Conservation (phyloP, 1,140 invertebrate species). For the Eriocheir sinensis region DNA sequence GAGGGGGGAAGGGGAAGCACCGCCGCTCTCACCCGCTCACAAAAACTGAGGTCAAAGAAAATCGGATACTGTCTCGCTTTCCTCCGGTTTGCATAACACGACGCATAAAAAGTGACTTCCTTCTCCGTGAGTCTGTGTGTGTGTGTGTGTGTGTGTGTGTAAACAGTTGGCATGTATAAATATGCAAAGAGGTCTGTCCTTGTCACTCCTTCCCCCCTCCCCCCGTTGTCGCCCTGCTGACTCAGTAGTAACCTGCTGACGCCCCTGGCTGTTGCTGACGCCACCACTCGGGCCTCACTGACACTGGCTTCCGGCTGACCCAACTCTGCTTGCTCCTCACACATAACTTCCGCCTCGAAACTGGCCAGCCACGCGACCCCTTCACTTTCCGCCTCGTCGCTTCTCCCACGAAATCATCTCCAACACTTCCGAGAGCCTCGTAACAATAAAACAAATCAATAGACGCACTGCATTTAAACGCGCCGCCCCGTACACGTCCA, state of each 20-base stretch:
- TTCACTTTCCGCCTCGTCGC: background rate
- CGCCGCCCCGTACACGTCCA: background rate
- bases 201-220: background rate
- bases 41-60: conserved; percentile 21
- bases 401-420: background rate
- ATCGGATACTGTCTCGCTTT: background rate
- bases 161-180: background rate
- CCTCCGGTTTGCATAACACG: background rate
- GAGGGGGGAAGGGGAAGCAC: conserved; percentile 32
- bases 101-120: background rate
- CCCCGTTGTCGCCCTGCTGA: background rate
- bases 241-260: conserved; percentile 25
- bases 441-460: background rate
- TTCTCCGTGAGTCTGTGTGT: conserved; percentile 3
- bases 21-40: background rate
- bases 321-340: background rate
- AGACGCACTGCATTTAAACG: background rate
- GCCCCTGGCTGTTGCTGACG: background rate
- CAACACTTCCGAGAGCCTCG: background rate
- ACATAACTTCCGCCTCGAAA: background rate
- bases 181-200: conserved; percentile 29
- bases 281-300: background rate
- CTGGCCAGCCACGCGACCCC: background rate
- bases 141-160: conserved; percentile 63
- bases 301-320: conserved; percentile 31